Conservation (phyloP, 2,888 invertebrate genomes). For the Sepiola atlantica region DNA sequence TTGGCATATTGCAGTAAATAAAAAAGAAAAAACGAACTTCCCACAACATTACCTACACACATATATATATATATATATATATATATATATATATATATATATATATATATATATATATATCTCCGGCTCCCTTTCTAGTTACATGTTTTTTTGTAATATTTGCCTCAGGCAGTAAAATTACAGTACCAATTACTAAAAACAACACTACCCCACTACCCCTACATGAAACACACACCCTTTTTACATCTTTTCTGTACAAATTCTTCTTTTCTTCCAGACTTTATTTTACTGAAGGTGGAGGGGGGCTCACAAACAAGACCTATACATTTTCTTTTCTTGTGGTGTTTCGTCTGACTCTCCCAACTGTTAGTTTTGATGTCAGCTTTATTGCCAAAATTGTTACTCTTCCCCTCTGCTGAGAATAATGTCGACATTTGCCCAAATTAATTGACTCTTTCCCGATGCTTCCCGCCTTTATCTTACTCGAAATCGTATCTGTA, state of each 20-base stretch:
- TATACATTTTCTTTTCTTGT: too few species aligned
- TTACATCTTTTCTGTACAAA: not conserved
- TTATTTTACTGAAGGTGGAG: not conserved
- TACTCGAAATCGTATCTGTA: too few species aligned
- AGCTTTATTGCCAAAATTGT: not conserved
- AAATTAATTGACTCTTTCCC: not conserved
- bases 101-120: not conserved
- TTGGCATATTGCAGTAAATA: not conserved
- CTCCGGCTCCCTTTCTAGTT: not conserved
- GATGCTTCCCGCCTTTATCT: not conserved
- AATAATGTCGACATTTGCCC: not conserved
- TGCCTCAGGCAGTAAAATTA: not conserved
- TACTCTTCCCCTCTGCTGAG: not conserved
- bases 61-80: too few species aligned
- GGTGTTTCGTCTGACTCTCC: not conserved
- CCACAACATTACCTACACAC: not conserved
- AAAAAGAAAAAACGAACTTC: not conserved
- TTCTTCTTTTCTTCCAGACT: not conserved
- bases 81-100: too few species aligned
- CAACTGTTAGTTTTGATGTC: not conserved
- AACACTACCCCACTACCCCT: not conserved
- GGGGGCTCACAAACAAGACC: too few species aligned
- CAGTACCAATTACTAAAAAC: not conserved
- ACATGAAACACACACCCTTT: not conserved
- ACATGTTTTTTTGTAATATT: not conserved